Conservation (phyloP, 2,888 invertebrate species). For the Acleris sparsana region DNA sequence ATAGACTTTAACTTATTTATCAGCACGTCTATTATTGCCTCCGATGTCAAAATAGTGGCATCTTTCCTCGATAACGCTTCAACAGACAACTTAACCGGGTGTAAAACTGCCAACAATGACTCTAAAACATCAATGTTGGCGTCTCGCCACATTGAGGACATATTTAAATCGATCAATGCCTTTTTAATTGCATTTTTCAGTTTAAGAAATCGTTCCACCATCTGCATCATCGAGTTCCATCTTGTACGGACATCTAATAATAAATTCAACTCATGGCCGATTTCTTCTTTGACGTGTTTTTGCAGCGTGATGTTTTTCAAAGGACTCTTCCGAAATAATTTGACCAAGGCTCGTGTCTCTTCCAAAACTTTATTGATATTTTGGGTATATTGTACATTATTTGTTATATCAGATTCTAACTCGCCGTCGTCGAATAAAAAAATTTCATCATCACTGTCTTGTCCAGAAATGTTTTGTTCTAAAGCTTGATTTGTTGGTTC, state of each 20-base stretch:
- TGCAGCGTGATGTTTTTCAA: constrained; percentile 28
- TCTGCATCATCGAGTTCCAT: constrained; percentile 26
- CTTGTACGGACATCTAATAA: constrained; percentile 28
- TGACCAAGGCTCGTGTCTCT: constrained; percentile 7
- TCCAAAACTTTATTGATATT: constrained; percentile 16
- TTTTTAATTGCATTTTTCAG: constrained; percentile 30
- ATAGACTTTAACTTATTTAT: not conserved
- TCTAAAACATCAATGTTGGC: constrained; percentile 13
- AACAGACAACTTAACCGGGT: constrained; percentile 24
- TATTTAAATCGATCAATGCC: constrained; percentile 32
- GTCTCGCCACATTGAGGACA: constrained; percentile 25
- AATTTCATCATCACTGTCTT: constrained; percentile 37
- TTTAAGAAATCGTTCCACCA: constrained; percentile 29
- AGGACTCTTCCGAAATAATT: constrained; percentile 31
- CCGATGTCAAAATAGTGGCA: constrained; percentile 15
- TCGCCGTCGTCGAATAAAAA: constrained; percentile 38
- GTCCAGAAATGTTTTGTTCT: constrained; percentile 34
- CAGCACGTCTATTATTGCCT: constrained; percentile 7
- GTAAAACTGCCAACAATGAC: constrained; percentile 13
- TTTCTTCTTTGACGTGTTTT: constrained; percentile 29
- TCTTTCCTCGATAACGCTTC: constrained; percentile 23
- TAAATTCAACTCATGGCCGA: constrained; percentile 28
- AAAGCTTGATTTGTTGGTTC: too few relatives aligned
- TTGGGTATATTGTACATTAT: constrained; percentile 13
- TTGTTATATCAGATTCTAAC: constrained; percentile 20